Evolutionary conservation across 2,888 invertebrate species (phyloP).

Genomic region (Aradus depressus): DNA sequence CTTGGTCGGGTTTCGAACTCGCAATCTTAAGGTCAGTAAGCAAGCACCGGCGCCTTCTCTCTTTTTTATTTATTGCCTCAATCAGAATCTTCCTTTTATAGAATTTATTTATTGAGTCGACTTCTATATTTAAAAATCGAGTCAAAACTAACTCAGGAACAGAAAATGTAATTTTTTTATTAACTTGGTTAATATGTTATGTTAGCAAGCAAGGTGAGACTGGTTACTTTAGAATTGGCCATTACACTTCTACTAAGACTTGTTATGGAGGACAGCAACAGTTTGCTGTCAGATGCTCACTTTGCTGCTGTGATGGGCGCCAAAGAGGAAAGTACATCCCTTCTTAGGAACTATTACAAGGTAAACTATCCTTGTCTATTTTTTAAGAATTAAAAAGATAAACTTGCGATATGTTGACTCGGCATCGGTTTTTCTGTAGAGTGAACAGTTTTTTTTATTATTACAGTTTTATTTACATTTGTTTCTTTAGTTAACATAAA

Average conservation of each 20-base stretch:
- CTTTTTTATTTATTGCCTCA: constrained; percentile 4
- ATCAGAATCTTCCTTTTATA: too few species aligned
- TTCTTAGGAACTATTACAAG: constrained; percentile 86
- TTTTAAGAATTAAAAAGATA: constrained; percentile 7
- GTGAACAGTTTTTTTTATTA: too few species aligned
- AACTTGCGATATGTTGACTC: too few species aligned
- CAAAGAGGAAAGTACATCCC: constrained; percentile 67
- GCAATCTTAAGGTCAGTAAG: too few species aligned
- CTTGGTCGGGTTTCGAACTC: too few species aligned
- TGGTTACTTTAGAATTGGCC: constrained; percentile 84
- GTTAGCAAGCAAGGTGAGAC: constrained; percentile 70
- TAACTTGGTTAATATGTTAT: too few species aligned
- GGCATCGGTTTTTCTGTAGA: too few species aligned
- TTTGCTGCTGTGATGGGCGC: constrained; percentile 43
- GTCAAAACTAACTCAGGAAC: not conserved
- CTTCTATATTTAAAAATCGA: too few species aligned
- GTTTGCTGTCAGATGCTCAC: constrained; percentile 54
- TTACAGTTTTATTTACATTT: too few species aligned
- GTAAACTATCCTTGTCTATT: constrained; percentile 33
- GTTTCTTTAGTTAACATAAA: too few species aligned
- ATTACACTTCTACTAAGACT: constrained; percentile 66
- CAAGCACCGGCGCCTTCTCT: not conserved
- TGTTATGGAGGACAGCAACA: constrained; percentile 45
- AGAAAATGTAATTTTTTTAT: not conserved
- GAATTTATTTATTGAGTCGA: too few species aligned